A percentile compares a stretch with the other conserved stretches of the same genome.
Conservation (phyloP, 2,113 vertebrate species). For the Nesoenas mayeri region DNA sequence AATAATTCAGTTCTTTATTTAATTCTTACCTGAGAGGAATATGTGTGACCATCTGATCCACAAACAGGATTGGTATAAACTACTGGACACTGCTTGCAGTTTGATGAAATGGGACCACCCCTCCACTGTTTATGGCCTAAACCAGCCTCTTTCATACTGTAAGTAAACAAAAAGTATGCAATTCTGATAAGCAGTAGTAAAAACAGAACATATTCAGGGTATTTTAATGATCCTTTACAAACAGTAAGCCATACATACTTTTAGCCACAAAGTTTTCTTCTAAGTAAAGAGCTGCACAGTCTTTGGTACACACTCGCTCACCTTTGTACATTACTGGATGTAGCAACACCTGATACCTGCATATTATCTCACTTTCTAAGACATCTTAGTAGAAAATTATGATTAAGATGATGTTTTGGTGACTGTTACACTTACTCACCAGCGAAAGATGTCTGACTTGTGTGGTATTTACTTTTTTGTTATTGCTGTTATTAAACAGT, state of each 20-base stretch:
- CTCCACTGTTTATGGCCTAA: slow-evolving; percentile 82
- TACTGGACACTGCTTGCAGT: slow-evolving; percentile 90
- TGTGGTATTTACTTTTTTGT: not conserved
- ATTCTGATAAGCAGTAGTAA: slow-evolving; percentile 39
- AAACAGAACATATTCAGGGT: slow-evolving; percentile 41
- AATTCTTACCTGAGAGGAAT: slow-evolving; percentile 88
- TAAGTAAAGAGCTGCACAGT: not conserved
- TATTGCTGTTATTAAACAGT: not conserved
- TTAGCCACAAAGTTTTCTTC: not conserved
- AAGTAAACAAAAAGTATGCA: slow-evolving; percentile 64
- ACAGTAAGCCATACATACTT: not conserved
- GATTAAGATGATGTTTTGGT: not conserved
- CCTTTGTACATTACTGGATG: not conserved
- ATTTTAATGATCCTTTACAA: slow-evolving; percentile 44
- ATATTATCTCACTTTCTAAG: not conserved
- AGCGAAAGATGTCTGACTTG: not conserved
- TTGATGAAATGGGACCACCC: slow-evolving; percentile 74
- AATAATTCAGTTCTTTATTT: slow-evolving; percentile 3
- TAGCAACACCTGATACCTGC: not conserved
- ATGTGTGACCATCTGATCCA: slow-evolving; percentile 92
- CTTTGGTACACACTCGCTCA: not conserved
- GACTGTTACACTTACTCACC: not conserved
- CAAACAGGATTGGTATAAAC: slow-evolving; percentile 87
- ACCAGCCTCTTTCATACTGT: slow-evolving; percentile 88
- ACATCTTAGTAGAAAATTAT: not conserved